phyloP scores from a whole-genome alignment of 2,888 invertebrate genomes.

The Carabus problematicus region DNA sequence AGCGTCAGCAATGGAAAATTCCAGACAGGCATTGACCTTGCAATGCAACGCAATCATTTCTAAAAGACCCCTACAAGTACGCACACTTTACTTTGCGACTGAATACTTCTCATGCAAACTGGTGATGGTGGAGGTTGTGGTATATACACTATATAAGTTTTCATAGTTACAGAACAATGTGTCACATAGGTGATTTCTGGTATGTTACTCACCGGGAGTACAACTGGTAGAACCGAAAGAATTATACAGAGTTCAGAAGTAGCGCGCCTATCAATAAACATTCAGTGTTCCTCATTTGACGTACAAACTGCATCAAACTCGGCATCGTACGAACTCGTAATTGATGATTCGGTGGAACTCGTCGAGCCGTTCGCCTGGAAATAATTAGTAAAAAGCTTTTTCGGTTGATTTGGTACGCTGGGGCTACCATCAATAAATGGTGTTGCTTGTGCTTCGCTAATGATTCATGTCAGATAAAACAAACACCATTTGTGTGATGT shows the following conservation, averaged over 20 bases:
- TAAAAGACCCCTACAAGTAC: too few species aligned
- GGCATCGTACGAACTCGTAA: constrained; percentile 26
- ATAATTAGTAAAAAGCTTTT: constrained; percentile 29
- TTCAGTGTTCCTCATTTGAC: constrained; percentile 27
- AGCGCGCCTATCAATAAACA: constrained; percentile 29
- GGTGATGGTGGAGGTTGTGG: too few species aligned
- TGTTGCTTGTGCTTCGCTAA: background rate
- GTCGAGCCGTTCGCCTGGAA: constrained; percentile 33
- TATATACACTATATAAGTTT: too few species aligned
- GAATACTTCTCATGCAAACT: too few species aligned
- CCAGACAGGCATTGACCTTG: too few species aligned
- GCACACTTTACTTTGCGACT: too few species aligned
- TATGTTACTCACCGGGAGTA: too few species aligned
- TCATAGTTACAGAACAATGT: too few species aligned
- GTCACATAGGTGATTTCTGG: too few species aligned
- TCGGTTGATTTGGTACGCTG: background rate
- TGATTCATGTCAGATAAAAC: background rate
- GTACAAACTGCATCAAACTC: constrained; percentile 20
- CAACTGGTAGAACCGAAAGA: too few species aligned
- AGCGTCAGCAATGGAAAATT: too few species aligned
- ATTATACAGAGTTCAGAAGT: constrained; percentile 11
- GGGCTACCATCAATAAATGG: background rate
- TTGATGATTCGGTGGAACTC: constrained; percentile 35
- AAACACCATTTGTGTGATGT: background rate
- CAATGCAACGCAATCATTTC: too few species aligned